Base-by-base conservation (phyloP, 2,113 vertebrate genomes). In the Odocoileus hemionus region DNA sequence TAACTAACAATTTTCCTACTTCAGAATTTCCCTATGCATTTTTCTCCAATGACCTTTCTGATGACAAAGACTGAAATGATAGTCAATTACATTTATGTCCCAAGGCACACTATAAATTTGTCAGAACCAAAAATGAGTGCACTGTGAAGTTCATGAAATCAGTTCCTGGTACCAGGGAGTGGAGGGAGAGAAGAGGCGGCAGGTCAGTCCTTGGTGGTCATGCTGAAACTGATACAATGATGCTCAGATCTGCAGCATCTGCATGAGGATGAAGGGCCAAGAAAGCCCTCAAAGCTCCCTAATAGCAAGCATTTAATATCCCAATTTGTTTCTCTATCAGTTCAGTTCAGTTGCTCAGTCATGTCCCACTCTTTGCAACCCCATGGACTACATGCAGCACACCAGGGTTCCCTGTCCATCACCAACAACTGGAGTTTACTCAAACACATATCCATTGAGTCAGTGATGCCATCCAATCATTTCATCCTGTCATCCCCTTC, bases 1-100 rank as follows among this genome's bases (percentile, higher is more conserved):
- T 93, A 97, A 91, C 87, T 91, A 80, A 95, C 96, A 91, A 97
- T 97, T 95, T 98, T 80, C 93, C 86, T 89, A 91, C 82, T 93
- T 97, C 61, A 36, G 78, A 98, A 97, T 97, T 89, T 97, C 89
- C 70, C 84, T 90, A 86, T 95, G 89, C 96, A 93, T 97, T 96
- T 97, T 97, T 95, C 95, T 94, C 91, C 57, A n/a, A 61, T 97
- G 96, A 96, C 96, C 97, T 98, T 98, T 98, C 95, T 97, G 95
- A 97, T 97, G 97, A 98, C 96, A 97, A 96, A 97, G 86, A 39
- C 76, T 93, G 93, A 96, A 95, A 98, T 58, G 95, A 97, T 60
- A 95, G 91, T 95, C 97, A 98, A 97, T 98, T 97, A 98, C 97
- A 97, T 97, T 98, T 98, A 97, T 89, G 97, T 96, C 97, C 95